Evolutionary conservation across 2,797 vertebrate genomes (phyloP).

Genomic region (Discoglossus pictus): DNA sequence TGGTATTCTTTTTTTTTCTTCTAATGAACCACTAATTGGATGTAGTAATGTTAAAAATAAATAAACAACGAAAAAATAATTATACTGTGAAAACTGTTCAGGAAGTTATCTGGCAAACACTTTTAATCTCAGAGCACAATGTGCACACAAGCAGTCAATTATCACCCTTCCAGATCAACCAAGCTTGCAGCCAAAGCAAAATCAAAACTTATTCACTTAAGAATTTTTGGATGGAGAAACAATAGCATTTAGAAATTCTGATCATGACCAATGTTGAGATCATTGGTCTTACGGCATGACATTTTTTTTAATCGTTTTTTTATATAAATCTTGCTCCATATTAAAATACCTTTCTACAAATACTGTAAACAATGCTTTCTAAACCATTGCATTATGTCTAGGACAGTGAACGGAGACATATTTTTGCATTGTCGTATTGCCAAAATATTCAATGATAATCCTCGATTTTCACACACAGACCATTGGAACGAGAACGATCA

Average conservation of each 20-base stretch:
- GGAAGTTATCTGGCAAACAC: slow-evolving; percentile 6
- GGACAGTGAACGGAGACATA: not conserved
- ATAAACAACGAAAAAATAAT: slow-evolving; percentile 13
- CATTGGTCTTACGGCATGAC: not conserved
- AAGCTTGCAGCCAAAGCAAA: slow-evolving; percentile 15
- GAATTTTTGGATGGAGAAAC: slow-evolving; percentile 4
- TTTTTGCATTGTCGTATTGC: not conserved
- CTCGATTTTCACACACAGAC: not conserved
- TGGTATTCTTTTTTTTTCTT: too few species aligned
- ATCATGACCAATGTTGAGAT: not conserved
- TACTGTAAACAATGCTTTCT: not conserved
- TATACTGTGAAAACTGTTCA: not conserved
- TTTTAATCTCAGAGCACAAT: slow-evolving; percentile 5
- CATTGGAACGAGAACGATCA: slow-evolving; percentile 10
- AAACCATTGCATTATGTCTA: not conserved
- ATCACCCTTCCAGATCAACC: slow-evolving; percentile 16
- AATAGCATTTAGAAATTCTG: slow-evolving; percentile 1
- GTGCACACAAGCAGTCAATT: slow-evolving; percentile 22
- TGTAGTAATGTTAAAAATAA: not conserved
- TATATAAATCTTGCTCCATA: not conserved
- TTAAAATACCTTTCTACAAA: not conserved
- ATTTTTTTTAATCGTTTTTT: not conserved
- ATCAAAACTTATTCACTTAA: slow-evolving; percentile 17
- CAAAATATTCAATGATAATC: slow-evolving; percentile 5
- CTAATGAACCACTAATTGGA: too few species aligned